These are phyloP conservation scores for Papilio glaucus DNA, from an alignment of 1,140 invertebrate genomes.

Conservation along the genomic window DNA sequence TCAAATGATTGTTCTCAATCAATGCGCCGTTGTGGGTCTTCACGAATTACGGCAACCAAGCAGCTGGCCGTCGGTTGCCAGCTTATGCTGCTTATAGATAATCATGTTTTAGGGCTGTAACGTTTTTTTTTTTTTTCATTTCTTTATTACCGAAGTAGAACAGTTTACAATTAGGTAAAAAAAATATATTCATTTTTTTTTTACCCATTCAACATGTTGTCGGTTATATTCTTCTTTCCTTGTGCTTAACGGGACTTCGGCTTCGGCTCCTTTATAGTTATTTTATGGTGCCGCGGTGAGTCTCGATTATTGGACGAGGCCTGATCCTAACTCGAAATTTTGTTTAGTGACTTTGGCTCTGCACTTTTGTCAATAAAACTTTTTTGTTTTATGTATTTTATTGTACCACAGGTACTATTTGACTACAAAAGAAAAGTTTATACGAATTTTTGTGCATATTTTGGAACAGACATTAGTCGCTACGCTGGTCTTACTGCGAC, in stretches of 20 bases:
- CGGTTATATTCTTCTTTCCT: background rate
- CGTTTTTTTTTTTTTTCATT: constrained; percentile 23
- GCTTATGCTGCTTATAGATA: constrained; percentile 27
- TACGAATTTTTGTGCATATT: background rate
- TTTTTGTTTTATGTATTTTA: background rate
- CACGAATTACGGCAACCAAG: constrained; percentile 18
- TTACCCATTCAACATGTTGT: background rate
- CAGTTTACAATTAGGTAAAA: background rate
- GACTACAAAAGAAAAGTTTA: background rate
- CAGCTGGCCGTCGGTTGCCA: constrained; percentile 18
- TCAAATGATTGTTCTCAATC: constrained; percentile 25
- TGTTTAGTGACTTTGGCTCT: background rate
- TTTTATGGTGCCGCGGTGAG: constrained; percentile 23
- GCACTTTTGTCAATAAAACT: background rate
- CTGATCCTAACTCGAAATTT: background rate
- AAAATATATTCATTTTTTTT: too few species aligned
- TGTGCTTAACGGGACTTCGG: constrained; percentile 22
- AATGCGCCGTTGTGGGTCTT: constrained; percentile 29
- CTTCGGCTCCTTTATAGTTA: constrained; percentile 25
- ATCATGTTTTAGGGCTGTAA: constrained; percentile 26
- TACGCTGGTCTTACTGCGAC: background rate
- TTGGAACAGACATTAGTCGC: background rate
- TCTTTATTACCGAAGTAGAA: background rate
- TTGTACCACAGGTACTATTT: background rate
- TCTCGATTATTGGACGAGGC: background rate